Conservation (phyloP, 2,113 vertebrate species). For the Mastomys natalensis region DNA sequence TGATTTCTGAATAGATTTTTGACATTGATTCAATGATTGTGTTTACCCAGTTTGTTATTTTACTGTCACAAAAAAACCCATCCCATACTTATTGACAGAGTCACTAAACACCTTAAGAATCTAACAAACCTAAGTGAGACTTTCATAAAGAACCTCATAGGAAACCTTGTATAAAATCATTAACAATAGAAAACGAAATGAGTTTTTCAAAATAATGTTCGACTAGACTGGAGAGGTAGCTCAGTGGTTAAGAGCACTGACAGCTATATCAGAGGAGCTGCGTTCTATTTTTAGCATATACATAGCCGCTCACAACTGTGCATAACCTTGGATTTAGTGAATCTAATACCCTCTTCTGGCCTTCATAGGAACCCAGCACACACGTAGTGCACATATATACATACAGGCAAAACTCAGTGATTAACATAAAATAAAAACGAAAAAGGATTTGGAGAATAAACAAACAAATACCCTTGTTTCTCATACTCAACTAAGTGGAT, state of each 20-base stretch:
- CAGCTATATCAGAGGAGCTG: too few species aligned
- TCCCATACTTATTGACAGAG: not conserved
- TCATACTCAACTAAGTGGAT: not conserved
- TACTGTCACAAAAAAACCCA: not conserved
- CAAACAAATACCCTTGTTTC: not conserved
- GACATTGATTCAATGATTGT: not conserved
- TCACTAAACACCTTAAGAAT: not conserved
- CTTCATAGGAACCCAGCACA: not conserved
- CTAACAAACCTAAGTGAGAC: not conserved
- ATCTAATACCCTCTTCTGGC: not conserved
- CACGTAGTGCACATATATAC: not conserved
- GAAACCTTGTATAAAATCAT: not conserved
- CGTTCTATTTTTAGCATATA: not conserved
- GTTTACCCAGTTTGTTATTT: not conserved
- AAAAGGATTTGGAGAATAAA: not conserved
- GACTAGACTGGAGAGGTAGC: not conserved
- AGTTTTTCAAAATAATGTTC: not conserved
- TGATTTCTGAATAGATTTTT: not conserved
- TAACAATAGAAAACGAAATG: not conserved
- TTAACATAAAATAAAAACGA: not conserved
- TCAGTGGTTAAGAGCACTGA: too few species aligned
- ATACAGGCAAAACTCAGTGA: not conserved
- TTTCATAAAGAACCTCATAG: not conserved
- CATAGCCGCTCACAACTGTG: not conserved
- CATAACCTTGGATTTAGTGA: not conserved